Base-by-base conservation (phyloP, 2,888 invertebrate genomes). In the Thysanoteuthis rhombus region DNA sequence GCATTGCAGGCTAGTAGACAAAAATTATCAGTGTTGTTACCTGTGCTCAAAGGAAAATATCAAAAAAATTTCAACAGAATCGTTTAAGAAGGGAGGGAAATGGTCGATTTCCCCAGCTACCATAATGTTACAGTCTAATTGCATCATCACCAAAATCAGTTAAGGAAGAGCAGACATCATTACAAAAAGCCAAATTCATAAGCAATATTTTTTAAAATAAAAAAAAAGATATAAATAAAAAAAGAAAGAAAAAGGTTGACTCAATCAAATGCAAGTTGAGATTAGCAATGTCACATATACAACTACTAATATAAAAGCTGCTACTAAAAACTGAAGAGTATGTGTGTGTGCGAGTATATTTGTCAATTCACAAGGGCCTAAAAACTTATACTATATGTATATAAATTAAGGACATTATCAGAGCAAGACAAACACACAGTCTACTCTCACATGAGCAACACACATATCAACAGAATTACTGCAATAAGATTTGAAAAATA, bases 131-230 rank as follows among this genome's bases (percentile, higher is more conserved):
- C 25, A 25, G 3, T 52, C 52, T 52, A 52, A 52, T 52, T 25
- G 6, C 8, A 12, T 22, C 52, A 52, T 52, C 52, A 52, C 52
- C 52, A 52, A 52, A 52, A 25, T 52, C 52, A 25, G 52, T 6
- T 16, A 58, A 32, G 12, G 12, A 75, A 75, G 8, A n/a, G 36
- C n/a, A 75, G 75, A 36, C n/a, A 75, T 75, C 3, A n/a, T 75
- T 75, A 75, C 75, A n/a, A 75, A n/a, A n/a, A 75, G n/a, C n/a
- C n/a, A 75, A 75, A 75, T 75, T 75, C n/a, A 75, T n/a, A 75
- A 75, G 75, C 75, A 75, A 75, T 75, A 52, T 36, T 75, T n/a
- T 58, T 3, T 4, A 58, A 58, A 58, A 28, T 6, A 58, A 58
- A 58, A 58, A 58, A 52, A 52, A n/a, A n/a, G n/a, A 52, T n/a